Evolutionary conservation across 1,140 invertebrate genomes (phyloP), one percentile per base, ranked within the genome.

Genomic region (Phymorhynchus buccinoides): DNA sequence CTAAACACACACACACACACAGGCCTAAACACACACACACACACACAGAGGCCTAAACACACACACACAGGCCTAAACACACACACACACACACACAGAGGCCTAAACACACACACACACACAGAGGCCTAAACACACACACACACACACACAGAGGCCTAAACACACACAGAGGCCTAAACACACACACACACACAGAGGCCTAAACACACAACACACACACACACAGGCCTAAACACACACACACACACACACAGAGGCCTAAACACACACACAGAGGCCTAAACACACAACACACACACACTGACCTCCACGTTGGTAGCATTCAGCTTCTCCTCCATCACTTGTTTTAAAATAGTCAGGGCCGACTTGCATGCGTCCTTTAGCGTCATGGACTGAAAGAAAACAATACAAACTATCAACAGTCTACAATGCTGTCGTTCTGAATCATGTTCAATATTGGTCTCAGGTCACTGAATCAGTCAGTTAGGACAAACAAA

Each of bases 281-380:
- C n/a, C n/a, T n/a, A n/a, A n/a, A n/a, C n/a, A n/a, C n/a, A 82
- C 22, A 48, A 37, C 48, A 41, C 3, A 66, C 32, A 66, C 42
- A 68, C 27, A 82, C 56, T 86, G 79, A 99, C 96, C 95, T 99
- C 99, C 77, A 99, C 98, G 94, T 99, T 99, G 52, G 96, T 97
- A 42, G 97, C 97, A 88, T 97, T 99, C 0, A 99, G 93, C 94
- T 99, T 99, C 93, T 99, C 99, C 93, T 99, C 99, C 99, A 99
- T 99, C 0, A 99, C 98, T 94, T 99, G 98, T 92, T 99, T 99
- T 1, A 99, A 94, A 91, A 99, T 99, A 14, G 96, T 98, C 27
- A 99, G 93, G 3, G 97, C 96, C 52, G 96, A 93, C 91, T 98
- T 98, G 83, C 97, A 96, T 27, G 98, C 99, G 94, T 99, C 98